Percentiles rank a stretch among this genome's conserved stretches.
phyloP scores from a whole-genome alignment of 2,888 invertebrate genomes.

The Unio pictorum region DNA sequence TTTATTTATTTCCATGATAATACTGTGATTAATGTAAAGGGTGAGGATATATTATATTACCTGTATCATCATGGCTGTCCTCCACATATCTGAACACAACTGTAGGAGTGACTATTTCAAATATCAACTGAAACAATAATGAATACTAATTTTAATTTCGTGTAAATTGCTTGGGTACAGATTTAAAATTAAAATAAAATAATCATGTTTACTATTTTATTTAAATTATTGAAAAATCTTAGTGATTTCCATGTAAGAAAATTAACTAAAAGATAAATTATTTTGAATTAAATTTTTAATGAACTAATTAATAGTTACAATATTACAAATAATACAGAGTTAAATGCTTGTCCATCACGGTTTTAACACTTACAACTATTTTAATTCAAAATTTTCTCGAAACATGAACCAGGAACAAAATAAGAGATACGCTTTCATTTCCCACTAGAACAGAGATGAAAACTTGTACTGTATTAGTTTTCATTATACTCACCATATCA shows the following conservation, averaged over 20 bases:
- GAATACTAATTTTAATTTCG: not conserved
- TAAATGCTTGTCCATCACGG: too few relatives aligned
- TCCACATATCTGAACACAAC: conserved; percentile 91
- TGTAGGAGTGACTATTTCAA: conserved; percentile 86
- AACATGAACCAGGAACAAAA: too few relatives aligned
- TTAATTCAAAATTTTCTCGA: not conserved
- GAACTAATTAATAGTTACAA: too few relatives aligned
- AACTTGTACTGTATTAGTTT: too few relatives aligned
- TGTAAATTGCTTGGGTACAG: conserved; percentile 38
- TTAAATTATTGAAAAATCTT: too few relatives aligned
- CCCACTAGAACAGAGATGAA: too few relatives aligned
- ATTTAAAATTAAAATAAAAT: conserved; percentile 19
- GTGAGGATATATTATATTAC: conserved; percentile 17
- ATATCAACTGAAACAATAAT: conserved; percentile 75
- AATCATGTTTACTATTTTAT: too few relatives aligned
- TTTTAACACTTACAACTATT: not conserved
- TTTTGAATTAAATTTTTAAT: not conserved
- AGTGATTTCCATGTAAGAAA: too few relatives aligned
- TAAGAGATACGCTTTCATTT: too few relatives aligned
- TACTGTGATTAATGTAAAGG: not conserved
- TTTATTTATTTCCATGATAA: too few relatives aligned
- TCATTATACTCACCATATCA: too few relatives aligned
- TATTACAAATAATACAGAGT: too few relatives aligned
- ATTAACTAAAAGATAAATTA: conserved; percentile 4
- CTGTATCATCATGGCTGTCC: conserved; percentile 66